These are phyloP conservation scores for Pachycephus smyrnensis DNA, from an alignment of 2,888 invertebrate species.

Conservation along the genomic window DNA sequence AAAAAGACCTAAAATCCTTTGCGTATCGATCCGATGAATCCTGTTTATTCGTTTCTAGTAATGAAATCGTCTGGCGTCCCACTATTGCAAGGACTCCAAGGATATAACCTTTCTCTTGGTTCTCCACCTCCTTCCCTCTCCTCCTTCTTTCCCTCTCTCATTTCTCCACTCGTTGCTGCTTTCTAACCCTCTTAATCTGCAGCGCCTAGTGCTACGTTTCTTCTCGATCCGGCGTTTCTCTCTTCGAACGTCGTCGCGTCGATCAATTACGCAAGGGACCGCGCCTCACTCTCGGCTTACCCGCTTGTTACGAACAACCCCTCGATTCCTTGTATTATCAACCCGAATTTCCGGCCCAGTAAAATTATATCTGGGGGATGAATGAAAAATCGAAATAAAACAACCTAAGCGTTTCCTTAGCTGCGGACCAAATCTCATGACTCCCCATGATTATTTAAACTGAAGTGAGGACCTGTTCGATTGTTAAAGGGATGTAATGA, in stretches of 20 bases:
- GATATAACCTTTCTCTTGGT: neutral
- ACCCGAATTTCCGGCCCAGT: neutral
- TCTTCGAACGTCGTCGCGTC: constrained; percentile 10
- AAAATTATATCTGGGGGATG: neutral
- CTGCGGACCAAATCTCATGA: neutral
- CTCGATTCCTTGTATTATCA: neutral
- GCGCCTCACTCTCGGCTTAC: constrained; percentile 18
- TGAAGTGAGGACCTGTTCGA: neutral
- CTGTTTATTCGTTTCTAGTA: neutral
- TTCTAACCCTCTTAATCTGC: neutral
- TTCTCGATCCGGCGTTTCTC: neutral
- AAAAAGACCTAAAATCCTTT: neutral
- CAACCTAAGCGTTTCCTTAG: neutral
- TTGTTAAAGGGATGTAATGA: neutral
- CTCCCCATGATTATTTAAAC: neutral
- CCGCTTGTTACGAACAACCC: neutral
- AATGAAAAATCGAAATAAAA: neutral
- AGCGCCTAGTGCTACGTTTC: neutral
- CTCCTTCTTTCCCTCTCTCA: too few relatives aligned
- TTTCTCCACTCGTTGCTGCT: neutral
- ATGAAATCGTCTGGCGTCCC: neutral
- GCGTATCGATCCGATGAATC: neutral
- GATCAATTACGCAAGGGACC: constrained; percentile 33
- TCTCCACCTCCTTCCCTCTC: neutral
- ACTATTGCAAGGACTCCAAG: neutral